These are phyloP conservation scores for Helicolenus hilgendorfi DNA, from an alignment of 2,797 vertebrate species.

Conservation along the genomic window DNA sequence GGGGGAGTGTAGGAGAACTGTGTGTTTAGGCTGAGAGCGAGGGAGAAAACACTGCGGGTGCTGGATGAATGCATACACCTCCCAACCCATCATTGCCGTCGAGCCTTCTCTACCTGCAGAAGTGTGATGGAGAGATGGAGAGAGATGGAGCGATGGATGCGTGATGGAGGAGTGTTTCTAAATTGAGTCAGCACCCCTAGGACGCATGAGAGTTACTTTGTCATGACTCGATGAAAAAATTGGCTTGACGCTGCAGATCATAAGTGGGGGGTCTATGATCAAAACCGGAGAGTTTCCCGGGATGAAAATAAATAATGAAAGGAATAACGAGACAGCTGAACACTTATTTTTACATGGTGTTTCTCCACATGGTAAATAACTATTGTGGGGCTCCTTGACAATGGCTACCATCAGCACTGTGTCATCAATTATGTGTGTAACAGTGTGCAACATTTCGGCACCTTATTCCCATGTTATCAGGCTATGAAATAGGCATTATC, in stretches of 20 bases:
- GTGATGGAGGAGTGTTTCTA: conserved; percentile 58
- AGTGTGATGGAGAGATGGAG: conserved; percentile 25
- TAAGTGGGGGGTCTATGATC: conserved; percentile 6
- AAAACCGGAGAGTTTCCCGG: conserved; percentile 5
- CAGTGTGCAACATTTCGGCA: too few relatives aligned
- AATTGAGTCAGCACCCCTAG: conserved; percentile 62
- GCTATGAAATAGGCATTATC: too few relatives aligned
- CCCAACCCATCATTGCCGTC: conserved; percentile 46
- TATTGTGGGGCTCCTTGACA: not conserved
- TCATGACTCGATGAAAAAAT: conserved; percentile 55
- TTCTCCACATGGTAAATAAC: conserved; percentile 11
- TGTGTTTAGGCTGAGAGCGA: conserved; percentile 45
- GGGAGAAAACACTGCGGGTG: conserved; percentile 39
- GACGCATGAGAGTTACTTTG: conserved; percentile 54
- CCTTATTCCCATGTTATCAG: too few relatives aligned
- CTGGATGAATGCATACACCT: conserved; percentile 53
- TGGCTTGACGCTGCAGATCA: conserved; percentile 34
- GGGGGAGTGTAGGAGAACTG: conserved; percentile 9
- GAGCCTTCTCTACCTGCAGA: conserved; percentile 29
- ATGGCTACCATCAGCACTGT: not conserved
- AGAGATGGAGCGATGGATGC: conserved; percentile 33
- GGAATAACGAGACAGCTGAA: conserved; percentile 16
- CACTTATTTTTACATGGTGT: conserved; percentile 14
- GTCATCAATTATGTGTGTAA: not conserved
- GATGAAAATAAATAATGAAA: conserved; percentile 46